Percentiles rank a stretch among this genome's conserved stretches.
Evolutionary conservation across 2,113 vertebrate genomes (phyloP).

Genomic region (Indri indri): DNA sequence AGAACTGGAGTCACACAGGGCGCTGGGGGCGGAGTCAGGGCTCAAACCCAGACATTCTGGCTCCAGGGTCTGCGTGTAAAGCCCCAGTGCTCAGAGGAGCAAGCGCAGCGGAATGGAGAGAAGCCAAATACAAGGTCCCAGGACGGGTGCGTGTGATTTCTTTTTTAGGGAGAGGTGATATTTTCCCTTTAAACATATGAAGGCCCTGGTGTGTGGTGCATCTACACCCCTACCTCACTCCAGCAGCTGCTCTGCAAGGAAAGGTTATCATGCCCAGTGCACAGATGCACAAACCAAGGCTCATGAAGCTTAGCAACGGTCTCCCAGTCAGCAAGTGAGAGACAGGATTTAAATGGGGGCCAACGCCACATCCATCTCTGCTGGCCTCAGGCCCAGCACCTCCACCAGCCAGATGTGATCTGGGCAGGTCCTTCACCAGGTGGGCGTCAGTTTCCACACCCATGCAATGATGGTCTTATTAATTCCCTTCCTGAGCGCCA

Average conservation of each 20-base stretch:
- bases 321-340: not conserved
- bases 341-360: not conserved
- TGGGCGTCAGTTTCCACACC: not conserved
- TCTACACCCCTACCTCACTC: not conserved
- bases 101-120: not conserved
- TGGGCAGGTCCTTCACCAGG: not conserved
- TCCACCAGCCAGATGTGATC: not conserved
- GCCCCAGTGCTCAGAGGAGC: not conserved
- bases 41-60: not conserved
- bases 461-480: not conserved
- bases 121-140: not conserved
- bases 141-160: not conserved
- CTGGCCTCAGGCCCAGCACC: not conserved
- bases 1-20: not conserved
- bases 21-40: not conserved
- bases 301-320: not conserved
- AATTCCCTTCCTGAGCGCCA: too few relatives aligned
- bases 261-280: not conserved
- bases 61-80: fast-evolving
- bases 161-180: not conserved
- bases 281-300: not conserved
- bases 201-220: not conserved
- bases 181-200: not conserved
- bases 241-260: not conserved
- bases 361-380: not conserved